These are phyloP conservation scores for Tenebrosternarchus preto DNA, from an alignment of 2,113 vertebrate genomes.

Conservation along the genomic window DNA sequence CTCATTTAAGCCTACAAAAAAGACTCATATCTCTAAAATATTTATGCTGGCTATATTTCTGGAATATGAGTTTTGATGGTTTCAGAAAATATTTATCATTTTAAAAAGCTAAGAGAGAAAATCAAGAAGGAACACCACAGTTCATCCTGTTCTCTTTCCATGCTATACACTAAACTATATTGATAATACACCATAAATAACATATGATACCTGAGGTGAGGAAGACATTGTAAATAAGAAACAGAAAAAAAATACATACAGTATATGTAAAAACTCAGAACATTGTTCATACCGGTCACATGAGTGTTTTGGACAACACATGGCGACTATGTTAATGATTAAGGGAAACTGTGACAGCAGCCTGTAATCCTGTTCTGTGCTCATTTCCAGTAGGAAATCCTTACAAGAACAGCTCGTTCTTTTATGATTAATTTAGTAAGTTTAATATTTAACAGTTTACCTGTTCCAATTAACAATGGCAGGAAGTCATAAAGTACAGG, in stretches of 20 bases:
- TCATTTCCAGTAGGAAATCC: neutral
- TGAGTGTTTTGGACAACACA: neutral
- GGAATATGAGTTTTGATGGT: neutral
- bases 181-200: too few relatives aligned
- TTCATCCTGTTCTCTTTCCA: neutral
- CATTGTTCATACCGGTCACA: too few relatives aligned
- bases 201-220: neutral
- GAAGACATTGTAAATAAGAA: neutral
- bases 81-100: conserved; percentile 15
- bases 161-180: too few relatives aligned
- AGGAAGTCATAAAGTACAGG: neutral
- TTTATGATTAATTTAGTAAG: neutral
- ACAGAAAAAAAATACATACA: neutral
- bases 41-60: neutral
- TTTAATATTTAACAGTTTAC: neutral
- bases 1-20: too few relatives aligned
- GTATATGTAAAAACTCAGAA: neutral
- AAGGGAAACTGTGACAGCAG: neutral
- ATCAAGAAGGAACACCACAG: neutral
- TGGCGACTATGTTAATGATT: neutral
- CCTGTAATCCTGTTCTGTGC: neutral
- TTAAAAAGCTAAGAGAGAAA: neutral
- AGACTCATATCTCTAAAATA: too few relatives aligned
- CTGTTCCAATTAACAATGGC: neutral
- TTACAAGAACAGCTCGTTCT: neutral